phyloP scores from a whole-genome alignment of 2,888 invertebrate species.

The Eledona agricola region DNA sequence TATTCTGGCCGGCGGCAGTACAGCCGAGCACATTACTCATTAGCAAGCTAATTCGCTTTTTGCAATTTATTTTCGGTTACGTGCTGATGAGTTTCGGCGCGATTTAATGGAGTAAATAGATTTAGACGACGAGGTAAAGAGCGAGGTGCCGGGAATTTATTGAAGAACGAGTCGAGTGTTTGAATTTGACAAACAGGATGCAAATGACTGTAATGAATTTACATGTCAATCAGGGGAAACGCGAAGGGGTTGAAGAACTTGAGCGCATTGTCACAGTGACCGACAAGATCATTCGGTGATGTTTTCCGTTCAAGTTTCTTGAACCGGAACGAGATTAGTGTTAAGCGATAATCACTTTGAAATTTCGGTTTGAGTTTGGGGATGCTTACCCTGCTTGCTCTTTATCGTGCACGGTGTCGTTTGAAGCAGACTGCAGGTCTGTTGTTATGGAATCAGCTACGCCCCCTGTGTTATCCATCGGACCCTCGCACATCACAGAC shows the following conservation, averaged over 20 bases:
- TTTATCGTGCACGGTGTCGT: conserved; percentile 16
- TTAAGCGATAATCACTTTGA: conserved; percentile 2
- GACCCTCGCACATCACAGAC: conserved; percentile 44
- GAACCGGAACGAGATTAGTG: conserved; percentile 2
- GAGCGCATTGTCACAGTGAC: too few relatives aligned
- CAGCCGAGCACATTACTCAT: background rate
- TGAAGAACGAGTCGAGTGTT: background rate
- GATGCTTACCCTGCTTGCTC: conserved; percentile 20
- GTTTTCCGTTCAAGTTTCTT: too few relatives aligned
- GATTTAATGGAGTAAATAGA: conserved; percentile 26
- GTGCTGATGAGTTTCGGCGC: conserved; percentile 20
- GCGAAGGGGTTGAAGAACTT: too few relatives aligned
- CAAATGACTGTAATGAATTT: background rate
- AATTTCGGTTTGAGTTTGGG: conserved; percentile 6
- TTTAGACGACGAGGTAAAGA: too few relatives aligned
- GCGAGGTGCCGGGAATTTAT: background rate
- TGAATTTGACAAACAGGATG: background rate
- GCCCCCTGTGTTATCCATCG: conserved; percentile 39
- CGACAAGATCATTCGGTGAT: too few relatives aligned
- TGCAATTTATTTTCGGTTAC: conserved; percentile 22
- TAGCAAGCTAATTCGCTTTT: conserved; percentile 15
- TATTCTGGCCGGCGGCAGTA: too few relatives aligned
- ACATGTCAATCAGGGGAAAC: conserved; percentile 1
- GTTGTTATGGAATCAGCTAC: conserved; percentile 18
- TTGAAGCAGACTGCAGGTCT: conserved; percentile 23